These are phyloP conservation scores for Galbula dea DNA, from an alignment of 2,113 vertebrate genomes.

Conservation along the genomic window DNA sequence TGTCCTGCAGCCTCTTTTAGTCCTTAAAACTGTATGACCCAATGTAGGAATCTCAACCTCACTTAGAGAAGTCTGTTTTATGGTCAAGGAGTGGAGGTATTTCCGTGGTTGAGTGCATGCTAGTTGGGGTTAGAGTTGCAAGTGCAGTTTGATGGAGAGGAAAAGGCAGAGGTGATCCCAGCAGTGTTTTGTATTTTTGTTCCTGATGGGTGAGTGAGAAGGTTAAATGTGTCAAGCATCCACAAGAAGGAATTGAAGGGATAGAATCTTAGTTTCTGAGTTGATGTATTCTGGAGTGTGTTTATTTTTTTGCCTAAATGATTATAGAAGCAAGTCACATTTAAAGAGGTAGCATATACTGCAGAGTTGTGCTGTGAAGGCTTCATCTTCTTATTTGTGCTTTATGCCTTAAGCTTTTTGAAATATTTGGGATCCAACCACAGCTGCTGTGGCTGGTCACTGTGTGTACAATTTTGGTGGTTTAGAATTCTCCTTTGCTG, in stretches of 20 bases:
- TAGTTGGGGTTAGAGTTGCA: not conserved
- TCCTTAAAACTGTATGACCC: not conserved
- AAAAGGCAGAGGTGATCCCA: not conserved
- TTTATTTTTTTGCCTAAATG: not conserved
- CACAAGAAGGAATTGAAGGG: not conserved
- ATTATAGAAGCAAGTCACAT: not conserved
- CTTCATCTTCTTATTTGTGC: not conserved
- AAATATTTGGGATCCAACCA: not conserved
- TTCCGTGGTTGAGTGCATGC: not conserved
- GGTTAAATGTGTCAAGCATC: not conserved
- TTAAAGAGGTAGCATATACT: not conserved
- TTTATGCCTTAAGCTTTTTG: not conserved
- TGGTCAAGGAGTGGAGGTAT: not conserved
- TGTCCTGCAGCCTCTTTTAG: not conserved
- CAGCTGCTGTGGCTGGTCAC: not conserved
- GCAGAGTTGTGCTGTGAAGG: not conserved
- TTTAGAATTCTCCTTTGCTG: not conserved
- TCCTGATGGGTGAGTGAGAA: not conserved
- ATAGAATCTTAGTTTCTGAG: not conserved
- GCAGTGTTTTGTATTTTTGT: not conserved
- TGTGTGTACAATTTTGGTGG: not conserved
- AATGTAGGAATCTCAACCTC: not conserved
- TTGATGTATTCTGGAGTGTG: not conserved
- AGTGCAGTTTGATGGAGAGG: not conserved
- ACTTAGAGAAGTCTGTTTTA: not conserved